Base-by-base conservation (phyloP, 2,113 vertebrate species). In the Malaclemys terrapin region DNA sequence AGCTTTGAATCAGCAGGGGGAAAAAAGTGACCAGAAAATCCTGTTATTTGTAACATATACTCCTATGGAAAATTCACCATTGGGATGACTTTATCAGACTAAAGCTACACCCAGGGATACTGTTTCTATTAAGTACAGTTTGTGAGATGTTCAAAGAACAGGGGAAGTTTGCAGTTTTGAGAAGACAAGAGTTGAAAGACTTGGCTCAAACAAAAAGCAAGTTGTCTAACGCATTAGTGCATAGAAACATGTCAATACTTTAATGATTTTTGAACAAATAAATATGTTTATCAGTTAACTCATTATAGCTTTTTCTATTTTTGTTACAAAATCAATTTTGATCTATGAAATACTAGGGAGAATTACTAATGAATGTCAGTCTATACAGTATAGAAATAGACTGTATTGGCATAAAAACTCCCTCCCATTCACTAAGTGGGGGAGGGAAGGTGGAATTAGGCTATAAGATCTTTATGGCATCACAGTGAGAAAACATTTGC, bases 391-490 rank as follows among this genome's bases (percentile, higher is more conserved):
- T 72, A 96, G 78, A 96, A 95, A 93, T 84, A 59, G 78, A 89
- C 53, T 94, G 79, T n/a, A 95, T 85, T 96, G 79, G 88, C 84
- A 38, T 31, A 78, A 92, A 95, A n/a, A 0, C 54, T 91, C 92
- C 84, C 53, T 95, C 85, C 87, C 65, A 20, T 94, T 97, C 91
- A 96, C 96, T 93, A 95, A 95, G 24, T 80, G 95, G 89, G 96
- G 91, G 96, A 92, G 96, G 88, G 95, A 97, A 98, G 94, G 93
- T 93, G 93, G 93, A 95, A 89, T 95, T 93, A 95, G 87, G 83
- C 94, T 91, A 85, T 83, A 90, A 87, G 88, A 94, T 93, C 94
- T 95, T 87, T 94, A 85, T 89, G 94, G 52, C 50, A 89, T 89
- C 93, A 91, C 94, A 97, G 95, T 95, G 95, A 98, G 96, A 95